These are phyloP conservation scores for Chironomus tentans DNA, from an alignment of 2,888 invertebrate genomes.

Conservation along the genomic window DNA sequence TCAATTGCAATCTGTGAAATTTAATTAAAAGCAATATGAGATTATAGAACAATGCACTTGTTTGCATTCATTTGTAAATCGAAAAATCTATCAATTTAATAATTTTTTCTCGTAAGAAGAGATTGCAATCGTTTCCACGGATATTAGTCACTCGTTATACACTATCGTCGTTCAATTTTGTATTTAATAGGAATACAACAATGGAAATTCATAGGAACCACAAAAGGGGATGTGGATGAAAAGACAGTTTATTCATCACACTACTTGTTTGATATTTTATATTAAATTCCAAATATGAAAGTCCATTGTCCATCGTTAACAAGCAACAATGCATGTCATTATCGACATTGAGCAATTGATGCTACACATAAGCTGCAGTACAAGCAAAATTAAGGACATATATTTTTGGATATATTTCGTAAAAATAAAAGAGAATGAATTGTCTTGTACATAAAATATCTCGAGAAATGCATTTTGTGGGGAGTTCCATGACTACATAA, in stretches of 20 bases:
- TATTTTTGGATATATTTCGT: too few species aligned
- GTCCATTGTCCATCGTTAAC: constrained; percentile 2
- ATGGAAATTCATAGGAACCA: neutral
- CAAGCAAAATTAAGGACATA: too few species aligned
- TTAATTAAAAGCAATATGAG: constrained; percentile 10
- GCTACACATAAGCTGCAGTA: neutral
- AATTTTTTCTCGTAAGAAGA: neutral
- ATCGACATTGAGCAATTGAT: neutral
- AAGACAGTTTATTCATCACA: neutral
- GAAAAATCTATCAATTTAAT: neutral
- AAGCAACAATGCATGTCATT: constrained; percentile 23
- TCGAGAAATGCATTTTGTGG: too few species aligned
- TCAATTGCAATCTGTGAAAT: constrained; percentile 13
- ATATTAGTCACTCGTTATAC: neutral
- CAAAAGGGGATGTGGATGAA: neutral
- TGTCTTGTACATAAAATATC: too few species aligned
- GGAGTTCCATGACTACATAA: too few species aligned
- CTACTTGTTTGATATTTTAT: neutral
- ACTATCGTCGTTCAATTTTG: neutral
- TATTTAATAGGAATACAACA: neutral
- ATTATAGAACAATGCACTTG: neutral
- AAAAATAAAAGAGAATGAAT: too few species aligned
- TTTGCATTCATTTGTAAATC: neutral
- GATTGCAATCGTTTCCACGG: constrained; percentile 5
- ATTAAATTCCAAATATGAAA: constrained; percentile 19